These are phyloP conservation scores for Tachystola acroxantha DNA, from an alignment of 2,888 invertebrate genomes.

Conservation along the genomic window DNA sequence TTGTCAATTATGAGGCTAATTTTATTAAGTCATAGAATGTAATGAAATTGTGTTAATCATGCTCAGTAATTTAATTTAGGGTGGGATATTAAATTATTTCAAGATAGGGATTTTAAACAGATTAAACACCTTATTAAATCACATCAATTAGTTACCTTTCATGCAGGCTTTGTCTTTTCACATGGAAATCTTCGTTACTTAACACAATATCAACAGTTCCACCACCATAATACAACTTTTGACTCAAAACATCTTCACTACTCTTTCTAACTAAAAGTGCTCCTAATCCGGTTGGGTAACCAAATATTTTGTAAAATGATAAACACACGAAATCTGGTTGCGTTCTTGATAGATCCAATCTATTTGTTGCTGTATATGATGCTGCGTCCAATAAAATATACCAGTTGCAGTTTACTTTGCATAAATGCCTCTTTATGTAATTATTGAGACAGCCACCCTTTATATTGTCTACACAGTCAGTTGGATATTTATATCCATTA, in stretches of 20 bases:
- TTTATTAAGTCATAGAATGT: too few species aligned
- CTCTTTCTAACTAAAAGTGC: constrained; percentile 88
- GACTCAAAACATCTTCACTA: constrained; percentile 77
- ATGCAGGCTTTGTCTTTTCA: constrained; percentile 81
- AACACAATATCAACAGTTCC: constrained; percentile 94
- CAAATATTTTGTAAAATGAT: constrained; percentile 98
- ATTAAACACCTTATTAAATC: not conserved
- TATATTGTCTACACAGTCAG: constrained; percentile 82
- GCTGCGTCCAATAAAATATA: constrained; percentile 93
- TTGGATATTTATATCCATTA: constrained; percentile 93
- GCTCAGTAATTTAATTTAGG: not conserved
- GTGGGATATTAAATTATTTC: not conserved
- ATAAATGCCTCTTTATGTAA: constrained; percentile 47
- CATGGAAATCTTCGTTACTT: constrained; percentile 83
- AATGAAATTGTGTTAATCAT: too few species aligned
- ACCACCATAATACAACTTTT: constrained; percentile 92
- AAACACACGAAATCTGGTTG: constrained; percentile 94
- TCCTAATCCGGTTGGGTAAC: constrained; percentile 96
- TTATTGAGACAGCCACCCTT: constrained; percentile 78
- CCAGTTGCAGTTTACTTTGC: constrained; percentile 75
- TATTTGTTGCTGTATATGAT: constrained; percentile 86
- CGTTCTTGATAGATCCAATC: constrained; percentile 82
- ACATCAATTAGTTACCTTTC: constrained; percentile 85
- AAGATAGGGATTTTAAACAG: not conserved
- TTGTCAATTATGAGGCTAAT: too few species aligned